Base-by-base conservation (phyloP, 2,113 vertebrate species). In the Rhombomys opimus region DNA sequence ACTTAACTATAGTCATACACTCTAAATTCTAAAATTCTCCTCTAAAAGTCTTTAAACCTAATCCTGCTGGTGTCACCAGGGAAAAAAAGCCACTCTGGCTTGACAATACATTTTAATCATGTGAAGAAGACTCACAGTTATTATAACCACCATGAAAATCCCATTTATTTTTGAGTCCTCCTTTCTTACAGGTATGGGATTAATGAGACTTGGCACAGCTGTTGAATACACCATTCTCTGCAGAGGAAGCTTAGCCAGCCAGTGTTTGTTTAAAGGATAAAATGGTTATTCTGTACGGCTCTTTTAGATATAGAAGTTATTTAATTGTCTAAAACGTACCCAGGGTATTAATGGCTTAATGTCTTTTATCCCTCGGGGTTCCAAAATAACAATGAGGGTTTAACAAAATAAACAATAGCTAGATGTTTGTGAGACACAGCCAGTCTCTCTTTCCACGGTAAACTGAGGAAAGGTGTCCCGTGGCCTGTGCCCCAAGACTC, bases 231-330 rank as follows among this genome's bases (percentile, higher is more conserved):
- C 91, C 63, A 38, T 68, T 85, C 1, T 20, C 22, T 23, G 67
- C 41, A 27, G 67, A 80, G 96, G 97, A 87, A 86, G 93, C 10
- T 25, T 67, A 93, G 50, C 52, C 38, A 1, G 14, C 2, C 5
- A 52, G 50, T 92, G 61, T 76, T 95, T 97, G 27, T 63, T 52
- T 46, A 96, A 96, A 90, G 91, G 93, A 93, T 78, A 77, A 77
- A 57, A 67, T 35, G 82, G 67, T 63, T 46, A 41, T 80, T 97
- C 70, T 52, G 52, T 27, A 52, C 0, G 46, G 72, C 22, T 88
- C 3, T 82, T 54, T 82, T 41, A 81, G 76, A 32, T 65, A 23
- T 22, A 67, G 57, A 76, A 57, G 72, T 67, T 75, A 88, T 63
- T 95, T 96, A 50, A n/a, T 90, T 93, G 73, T 92, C 50, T 95